Base-by-base conservation (phyloP, 2,888 invertebrate genomes). In the Campoletis raptor region DNA sequence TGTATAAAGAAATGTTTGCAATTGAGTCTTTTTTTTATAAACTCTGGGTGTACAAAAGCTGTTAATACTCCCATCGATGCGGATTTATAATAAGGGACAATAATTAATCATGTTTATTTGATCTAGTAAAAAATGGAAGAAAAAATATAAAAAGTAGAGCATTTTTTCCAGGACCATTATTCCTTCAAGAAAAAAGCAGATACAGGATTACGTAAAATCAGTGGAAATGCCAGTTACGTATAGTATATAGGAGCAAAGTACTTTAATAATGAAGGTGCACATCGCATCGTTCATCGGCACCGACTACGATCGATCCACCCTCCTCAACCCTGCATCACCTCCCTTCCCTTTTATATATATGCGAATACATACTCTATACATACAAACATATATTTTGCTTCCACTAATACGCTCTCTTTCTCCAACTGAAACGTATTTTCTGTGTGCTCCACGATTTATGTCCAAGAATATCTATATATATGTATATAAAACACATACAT, bases 211-310 rank as follows among this genome's bases (percentile, higher is more conserved):
- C 77, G 76, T 83, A 87, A 89, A 85, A 85, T 85, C 81, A 85
- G 80, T 45, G 81, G 79, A 82, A 82, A 84, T 79, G 82, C 80
- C 78, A 73, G 87, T 88, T 83, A 81, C 73, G 78, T 76, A 10
- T 2, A 12, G 24, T 74, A 86, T 74, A 84, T n/a, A 64, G 76
- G 15, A 48, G 72, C 81, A 79, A 76, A 81, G 90, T 90, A 90
- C 91, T 92, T 93, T 92, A 93, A 94, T 93, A 93, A 93, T 92
- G 92, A 92, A 93, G 91, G 91, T 91, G 92, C 92, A 92, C 92
- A 91, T 90, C 85, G 88, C 78, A 90, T 90, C 91, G 76, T 76
- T 64, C 74, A 90, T 90, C 91, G 89, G 89, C 91, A 91, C 90
- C 91, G 89, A 90, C 61, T 45, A 89, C 93, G 92, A 93, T 93